These are phyloP conservation scores for Pardalotus punctatus DNA, from an alignment of 2,113 vertebrate species.

Conservation along the genomic window DNA sequence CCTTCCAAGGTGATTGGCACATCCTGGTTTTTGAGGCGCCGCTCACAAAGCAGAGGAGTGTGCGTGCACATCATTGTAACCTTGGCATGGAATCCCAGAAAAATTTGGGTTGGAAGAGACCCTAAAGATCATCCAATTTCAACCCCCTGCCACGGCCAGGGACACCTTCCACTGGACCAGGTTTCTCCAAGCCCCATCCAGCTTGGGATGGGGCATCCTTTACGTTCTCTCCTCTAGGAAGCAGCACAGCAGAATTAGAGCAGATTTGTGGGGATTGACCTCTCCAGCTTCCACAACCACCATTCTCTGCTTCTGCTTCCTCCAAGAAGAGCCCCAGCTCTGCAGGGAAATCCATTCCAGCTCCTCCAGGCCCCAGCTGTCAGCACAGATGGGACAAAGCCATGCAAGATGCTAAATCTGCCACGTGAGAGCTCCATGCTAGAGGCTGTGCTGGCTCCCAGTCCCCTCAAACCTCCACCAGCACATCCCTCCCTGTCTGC, in stretches of 20 bases:
- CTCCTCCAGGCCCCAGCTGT: not conserved
- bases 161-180: not conserved
- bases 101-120: not conserved
- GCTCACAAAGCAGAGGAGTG: not conserved
- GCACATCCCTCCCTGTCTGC: not conserved
- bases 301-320: not conserved
- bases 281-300: not conserved
- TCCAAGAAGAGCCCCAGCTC: not conserved
- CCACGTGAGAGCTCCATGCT: not conserved
- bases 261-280: not conserved
- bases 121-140: not conserved
- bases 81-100: not conserved
- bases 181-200: rapidly evolving
- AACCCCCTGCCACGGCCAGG: not conserved
- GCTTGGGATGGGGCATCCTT: not conserved
- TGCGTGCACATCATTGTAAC: rapidly evolving
- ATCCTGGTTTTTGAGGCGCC: not conserved
- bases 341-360: not conserved
- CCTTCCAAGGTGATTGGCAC: not conserved
- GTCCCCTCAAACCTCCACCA: not conserved
- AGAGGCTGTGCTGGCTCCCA: not conserved
- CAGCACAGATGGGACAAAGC: not conserved
- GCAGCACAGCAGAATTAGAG: not conserved
- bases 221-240: not conserved
- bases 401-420: not conserved